A percentile compares a stretch with the other conserved stretches of the same genome.
These are phyloP conservation scores for Alcedo quadribrachys DNA, from an alignment of 2,797 vertebrate genomes.

Conservation along the genomic window DNA sequence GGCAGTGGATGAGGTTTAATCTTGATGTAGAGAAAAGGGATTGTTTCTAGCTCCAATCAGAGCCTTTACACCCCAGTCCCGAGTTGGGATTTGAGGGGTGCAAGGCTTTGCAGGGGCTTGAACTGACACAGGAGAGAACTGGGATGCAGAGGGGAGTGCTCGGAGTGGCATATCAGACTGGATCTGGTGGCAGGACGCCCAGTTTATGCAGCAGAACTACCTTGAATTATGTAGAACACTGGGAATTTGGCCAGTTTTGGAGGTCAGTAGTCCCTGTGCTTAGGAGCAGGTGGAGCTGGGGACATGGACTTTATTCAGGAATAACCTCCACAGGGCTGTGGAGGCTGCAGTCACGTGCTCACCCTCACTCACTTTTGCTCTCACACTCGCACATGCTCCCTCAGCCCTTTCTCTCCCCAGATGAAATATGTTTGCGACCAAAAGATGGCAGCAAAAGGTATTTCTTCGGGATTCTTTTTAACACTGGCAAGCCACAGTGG, in stretches of 20 bases:
- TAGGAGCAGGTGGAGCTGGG: neutral
- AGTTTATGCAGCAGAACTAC: constrained; percentile 49
- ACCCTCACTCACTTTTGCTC: neutral
- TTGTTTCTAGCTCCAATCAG: neutral
- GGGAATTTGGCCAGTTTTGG: constrained; percentile 49
- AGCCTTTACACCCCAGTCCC: neutral
- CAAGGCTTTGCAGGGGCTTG: neutral
- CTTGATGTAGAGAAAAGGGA: neutral
- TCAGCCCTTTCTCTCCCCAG: constrained; percentile 1
- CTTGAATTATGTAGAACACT: constrained; percentile 48
- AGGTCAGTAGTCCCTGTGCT: constrained; percentile 16
- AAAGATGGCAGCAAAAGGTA: constrained; percentile 72
- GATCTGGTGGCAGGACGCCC: constrained; percentile 44
- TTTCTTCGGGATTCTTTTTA: constrained; percentile 8
- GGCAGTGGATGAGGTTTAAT: neutral
- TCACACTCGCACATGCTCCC: constrained; percentile 30
- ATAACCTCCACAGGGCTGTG: neutral
- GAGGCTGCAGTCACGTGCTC: neutral
- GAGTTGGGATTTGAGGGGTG: neutral
- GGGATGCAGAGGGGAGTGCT: neutral
- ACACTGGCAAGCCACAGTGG: neutral
- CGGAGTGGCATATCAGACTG: neutral
- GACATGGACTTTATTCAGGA: constrained; percentile 31
- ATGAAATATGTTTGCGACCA: constrained; percentile 36
- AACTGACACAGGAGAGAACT: neutral